Evolutionary conservation across 2,113 vertebrate species (phyloP).

Genomic region (Nothoprocta pentlandii): DNA sequence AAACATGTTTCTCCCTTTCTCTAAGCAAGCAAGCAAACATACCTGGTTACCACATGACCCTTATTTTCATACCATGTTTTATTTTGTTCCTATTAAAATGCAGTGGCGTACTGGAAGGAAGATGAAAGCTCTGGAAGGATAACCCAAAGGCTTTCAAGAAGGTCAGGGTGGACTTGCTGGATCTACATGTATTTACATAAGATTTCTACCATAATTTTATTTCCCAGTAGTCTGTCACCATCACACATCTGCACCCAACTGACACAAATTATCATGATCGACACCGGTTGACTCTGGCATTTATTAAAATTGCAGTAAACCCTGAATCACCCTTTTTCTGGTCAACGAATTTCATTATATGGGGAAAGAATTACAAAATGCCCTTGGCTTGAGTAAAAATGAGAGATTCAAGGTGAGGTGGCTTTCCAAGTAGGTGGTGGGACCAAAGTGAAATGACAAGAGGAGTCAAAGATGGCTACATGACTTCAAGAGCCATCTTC

Average conservation of each 20-base stretch:
- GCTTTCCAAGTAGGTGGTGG: background rate
- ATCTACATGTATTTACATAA: background rate
- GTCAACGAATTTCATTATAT: background rate
- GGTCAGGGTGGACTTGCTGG: background rate
- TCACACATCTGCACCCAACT: rapidly evolving
- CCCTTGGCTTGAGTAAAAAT: background rate
- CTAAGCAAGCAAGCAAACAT: too few species aligned
- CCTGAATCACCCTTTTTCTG: background rate
- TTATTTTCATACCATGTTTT: background rate
- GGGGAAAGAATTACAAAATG: background rate
- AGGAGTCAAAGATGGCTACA: background rate
- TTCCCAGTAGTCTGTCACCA: background rate
- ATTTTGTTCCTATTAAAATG: background rate
- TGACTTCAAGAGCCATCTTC: background rate
- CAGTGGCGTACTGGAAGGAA: background rate
- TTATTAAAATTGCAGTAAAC: background rate
- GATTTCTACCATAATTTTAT: background rate
- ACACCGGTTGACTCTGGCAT: background rate
- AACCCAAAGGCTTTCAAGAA: background rate
- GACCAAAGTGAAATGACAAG: background rate
- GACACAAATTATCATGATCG: background rate
- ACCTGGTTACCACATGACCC: background rate
- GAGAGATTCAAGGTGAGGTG: background rate
- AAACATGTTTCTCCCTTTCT: too few species aligned
- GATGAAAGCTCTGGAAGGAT: background rate